Evolutionary conservation across 35 echinoderm and acorn worm species (phyloP).

Genomic region (Antedon bifida): DNA sequence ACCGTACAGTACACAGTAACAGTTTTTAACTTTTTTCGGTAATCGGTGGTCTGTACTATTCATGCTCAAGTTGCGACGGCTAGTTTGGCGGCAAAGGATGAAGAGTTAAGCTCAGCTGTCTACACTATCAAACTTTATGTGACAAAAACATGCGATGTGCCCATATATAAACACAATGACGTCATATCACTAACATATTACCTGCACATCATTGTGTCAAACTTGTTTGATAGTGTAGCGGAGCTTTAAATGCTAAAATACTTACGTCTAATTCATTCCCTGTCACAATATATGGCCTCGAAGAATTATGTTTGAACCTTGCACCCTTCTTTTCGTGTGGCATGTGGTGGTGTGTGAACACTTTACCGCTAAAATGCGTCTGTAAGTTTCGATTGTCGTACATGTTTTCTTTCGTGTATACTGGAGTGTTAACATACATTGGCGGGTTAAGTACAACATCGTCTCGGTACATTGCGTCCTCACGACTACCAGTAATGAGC

Average conservation of each 20-base stretch:
- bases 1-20: no score
- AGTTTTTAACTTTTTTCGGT: no score
- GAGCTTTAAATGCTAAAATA: not conserved
- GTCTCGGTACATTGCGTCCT: not conserved
- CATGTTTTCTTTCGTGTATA: not conserved
- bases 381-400: not conserved
- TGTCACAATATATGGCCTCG: not conserved
- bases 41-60: no score
- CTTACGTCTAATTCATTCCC: not conserved
- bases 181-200: no score
- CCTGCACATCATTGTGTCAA: no score
- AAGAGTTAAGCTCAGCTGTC: no score
- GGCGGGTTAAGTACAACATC: not conserved
- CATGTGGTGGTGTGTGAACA: not conserved
- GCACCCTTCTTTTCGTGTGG: not conserved
- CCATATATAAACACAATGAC: no score
- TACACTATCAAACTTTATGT: no score
- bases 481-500: not conserved
- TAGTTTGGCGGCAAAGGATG: no score
- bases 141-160: no score
- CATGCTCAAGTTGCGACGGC: no score
- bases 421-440: not conserved
- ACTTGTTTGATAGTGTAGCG: no score
- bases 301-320: not conserved
- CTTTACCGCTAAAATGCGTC: not conserved